Conservation (phyloP, 2,888 invertebrate species). For the Conistra vaccinii region DNA sequence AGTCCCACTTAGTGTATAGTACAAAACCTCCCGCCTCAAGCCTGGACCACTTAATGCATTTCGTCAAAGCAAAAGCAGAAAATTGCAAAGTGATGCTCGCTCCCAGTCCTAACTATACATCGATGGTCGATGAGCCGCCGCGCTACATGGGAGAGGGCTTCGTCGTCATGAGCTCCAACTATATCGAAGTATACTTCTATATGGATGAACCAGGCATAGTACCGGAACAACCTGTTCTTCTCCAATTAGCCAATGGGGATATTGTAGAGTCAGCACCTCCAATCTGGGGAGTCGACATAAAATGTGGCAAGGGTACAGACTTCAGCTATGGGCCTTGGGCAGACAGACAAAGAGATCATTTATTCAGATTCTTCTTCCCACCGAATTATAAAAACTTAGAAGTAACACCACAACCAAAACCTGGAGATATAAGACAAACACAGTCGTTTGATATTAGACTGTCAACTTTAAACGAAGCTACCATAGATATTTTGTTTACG, state of each 20-base stretch:
- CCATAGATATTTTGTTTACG: conserved; percentile 98
- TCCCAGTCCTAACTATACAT: conserved; percentile 98
- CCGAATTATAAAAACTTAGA: conserved; percentile 95
- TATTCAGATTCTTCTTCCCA: conserved; percentile 99
- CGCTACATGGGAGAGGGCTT: conserved; percentile 99
- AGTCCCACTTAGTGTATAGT: conserved; percentile 98
- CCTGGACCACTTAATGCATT: conserved; percentile 98
- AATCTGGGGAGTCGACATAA: conserved; percentile 98
- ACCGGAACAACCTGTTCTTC: conserved; percentile 97
- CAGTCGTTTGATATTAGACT: conserved; percentile 98
- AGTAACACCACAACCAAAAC: conserved; percentile 95
- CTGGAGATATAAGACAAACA: conserved; percentile 96
- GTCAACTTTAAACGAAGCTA: conserved; percentile 97
- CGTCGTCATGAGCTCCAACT: conserved; percentile 98
- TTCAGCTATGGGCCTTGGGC: conserved; percentile 99
- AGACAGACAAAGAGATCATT: conserved; percentile 98
- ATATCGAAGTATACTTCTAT: conserved; percentile 98
- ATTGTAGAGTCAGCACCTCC: conserved; percentile 98
- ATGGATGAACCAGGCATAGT: conserved; percentile 99
- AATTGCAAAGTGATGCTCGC: conserved; percentile 98
- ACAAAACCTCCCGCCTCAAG: conserved; percentile 98
- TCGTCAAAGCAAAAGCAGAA: conserved; percentile 98
- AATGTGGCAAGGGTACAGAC: conserved; percentile 98
- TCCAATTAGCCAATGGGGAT: conserved; percentile 97
- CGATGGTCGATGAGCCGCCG: conserved; percentile 98